Percentiles rank a stretch among this genome's conserved stretches.
phyloP scores from a whole-genome alignment of 2,888 invertebrate genomes.

The Colletes collaris region DNA sequence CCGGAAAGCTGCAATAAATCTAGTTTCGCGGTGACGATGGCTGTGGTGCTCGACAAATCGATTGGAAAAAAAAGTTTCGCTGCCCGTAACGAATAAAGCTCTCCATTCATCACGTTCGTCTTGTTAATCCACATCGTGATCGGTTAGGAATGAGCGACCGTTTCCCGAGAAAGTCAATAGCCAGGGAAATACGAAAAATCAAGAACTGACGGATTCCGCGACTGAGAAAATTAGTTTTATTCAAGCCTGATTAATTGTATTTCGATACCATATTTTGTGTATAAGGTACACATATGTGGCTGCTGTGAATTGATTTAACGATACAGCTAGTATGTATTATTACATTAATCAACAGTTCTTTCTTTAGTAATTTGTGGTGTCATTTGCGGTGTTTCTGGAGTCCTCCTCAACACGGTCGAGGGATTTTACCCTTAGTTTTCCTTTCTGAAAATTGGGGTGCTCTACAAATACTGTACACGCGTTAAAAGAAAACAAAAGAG shows the following conservation, averaged over 20 bases:
- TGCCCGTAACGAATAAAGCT: conserved; percentile 56
- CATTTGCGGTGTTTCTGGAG: no score
- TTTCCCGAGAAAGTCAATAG: conserved; percentile 40
- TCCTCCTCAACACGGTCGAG: no score
- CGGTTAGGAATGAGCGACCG: conserved; percentile 47
- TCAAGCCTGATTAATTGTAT: background rate
- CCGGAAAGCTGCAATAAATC: conserved; percentile 53
- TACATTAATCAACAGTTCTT: no score
- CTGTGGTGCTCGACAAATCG: conserved; percentile 53
- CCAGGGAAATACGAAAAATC: conserved; percentile 24
- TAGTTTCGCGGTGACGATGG: conserved; percentile 54
- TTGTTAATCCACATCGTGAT: conserved; percentile 58
- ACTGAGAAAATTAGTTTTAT: conserved; percentile 23
- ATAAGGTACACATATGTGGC: no score
- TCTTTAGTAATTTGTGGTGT: no score
- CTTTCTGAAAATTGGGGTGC: no score
- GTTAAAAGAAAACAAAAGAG: no score
- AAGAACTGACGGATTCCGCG: background rate
- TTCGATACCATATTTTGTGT: no score
- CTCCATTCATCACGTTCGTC: conserved; percentile 60
- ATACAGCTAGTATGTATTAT: no score
- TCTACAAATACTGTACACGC: no score
- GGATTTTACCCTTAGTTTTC: no score
- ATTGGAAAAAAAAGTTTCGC: conserved; percentile 41
- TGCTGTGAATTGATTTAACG: no score